phyloP scores from a whole-genome alignment of 2,113 vertebrate species.

The Budorcas taxicolor region DNA sequence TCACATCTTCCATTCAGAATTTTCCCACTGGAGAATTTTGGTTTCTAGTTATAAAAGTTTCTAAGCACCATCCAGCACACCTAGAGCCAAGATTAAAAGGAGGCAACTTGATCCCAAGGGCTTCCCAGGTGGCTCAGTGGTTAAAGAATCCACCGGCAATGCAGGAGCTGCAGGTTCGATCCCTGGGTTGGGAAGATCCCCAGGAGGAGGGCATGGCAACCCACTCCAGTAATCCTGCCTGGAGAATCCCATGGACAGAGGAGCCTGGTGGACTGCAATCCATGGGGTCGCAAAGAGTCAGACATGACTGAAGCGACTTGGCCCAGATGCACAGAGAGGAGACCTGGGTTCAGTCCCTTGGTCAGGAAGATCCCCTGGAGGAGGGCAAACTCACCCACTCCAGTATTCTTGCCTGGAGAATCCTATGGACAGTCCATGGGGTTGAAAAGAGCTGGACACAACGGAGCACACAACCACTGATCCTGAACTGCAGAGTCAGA shows the following conservation, averaged over 20 bases:
- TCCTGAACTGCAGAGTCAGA: background rate
- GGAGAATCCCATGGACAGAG: background rate
- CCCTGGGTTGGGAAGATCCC: background rate
- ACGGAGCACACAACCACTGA: background rate
- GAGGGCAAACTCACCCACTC: background rate
- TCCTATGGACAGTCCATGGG: background rate
- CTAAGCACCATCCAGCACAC: background rate
- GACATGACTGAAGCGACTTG: background rate
- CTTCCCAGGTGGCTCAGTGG: background rate
- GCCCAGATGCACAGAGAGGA: background rate
- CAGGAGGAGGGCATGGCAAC: background rate
- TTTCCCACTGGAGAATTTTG: background rate
- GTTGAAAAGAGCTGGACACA: background rate
- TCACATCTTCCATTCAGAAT: background rate
- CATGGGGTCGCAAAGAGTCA: background rate
- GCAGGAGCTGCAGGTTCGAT: background rate
- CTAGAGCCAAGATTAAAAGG: background rate
- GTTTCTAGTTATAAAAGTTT: background rate
- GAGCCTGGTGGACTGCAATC: background rate
- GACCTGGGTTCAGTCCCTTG: background rate
- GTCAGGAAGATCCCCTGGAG: background rate
- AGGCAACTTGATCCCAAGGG: background rate
- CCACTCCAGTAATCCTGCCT: background rate
- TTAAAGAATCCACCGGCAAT: background rate
- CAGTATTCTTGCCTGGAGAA: background rate